These are phyloP conservation scores for Numida meleagris DNA, from an alignment of 2,113 vertebrate genomes.

Conservation along the genomic window DNA sequence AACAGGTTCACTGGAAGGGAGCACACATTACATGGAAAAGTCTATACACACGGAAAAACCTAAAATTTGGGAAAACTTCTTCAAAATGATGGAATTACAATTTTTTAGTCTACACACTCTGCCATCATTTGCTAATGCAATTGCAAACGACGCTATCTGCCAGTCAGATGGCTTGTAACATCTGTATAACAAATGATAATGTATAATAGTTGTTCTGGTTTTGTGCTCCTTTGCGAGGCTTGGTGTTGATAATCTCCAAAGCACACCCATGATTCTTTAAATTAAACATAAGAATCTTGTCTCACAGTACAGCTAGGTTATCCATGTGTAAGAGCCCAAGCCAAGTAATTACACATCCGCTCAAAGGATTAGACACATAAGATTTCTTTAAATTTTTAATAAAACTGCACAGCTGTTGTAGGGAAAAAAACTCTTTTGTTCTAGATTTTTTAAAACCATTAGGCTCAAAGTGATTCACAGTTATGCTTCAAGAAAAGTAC, in stretches of 20 bases:
- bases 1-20: conserved; percentile 13
- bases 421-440: conserved; percentile 71
- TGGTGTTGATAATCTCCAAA: conserved; percentile 69
- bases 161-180: conserved; percentile 55
- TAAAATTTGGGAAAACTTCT: neutral
- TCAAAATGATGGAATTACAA: neutral
- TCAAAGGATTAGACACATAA: conserved; percentile 77
- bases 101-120: neutral
- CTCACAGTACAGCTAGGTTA: conserved; percentile 68
- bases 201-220: conserved; percentile 34
- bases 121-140: neutral
- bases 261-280: conserved; percentile 68
- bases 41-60: neutral
- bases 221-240: conserved; percentile 59
- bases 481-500: conserved; percentile 59
- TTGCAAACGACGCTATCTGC: neutral
- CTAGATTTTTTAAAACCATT: conserved; percentile 70
- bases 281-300: conserved; percentile 78
- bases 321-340: conserved; percentile 74
- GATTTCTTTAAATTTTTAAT: conserved; percentile 81
- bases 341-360: conserved; percentile 76
- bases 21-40: neutral
- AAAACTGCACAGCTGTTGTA: conserved; percentile 77
- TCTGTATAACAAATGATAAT: conserved; percentile 68
- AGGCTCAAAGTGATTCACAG: conserved; percentile 67